These are phyloP conservation scores for Neuroscelio doddi DNA, from an alignment of 2,888 invertebrate genomes.

Conservation along the genomic window DNA sequence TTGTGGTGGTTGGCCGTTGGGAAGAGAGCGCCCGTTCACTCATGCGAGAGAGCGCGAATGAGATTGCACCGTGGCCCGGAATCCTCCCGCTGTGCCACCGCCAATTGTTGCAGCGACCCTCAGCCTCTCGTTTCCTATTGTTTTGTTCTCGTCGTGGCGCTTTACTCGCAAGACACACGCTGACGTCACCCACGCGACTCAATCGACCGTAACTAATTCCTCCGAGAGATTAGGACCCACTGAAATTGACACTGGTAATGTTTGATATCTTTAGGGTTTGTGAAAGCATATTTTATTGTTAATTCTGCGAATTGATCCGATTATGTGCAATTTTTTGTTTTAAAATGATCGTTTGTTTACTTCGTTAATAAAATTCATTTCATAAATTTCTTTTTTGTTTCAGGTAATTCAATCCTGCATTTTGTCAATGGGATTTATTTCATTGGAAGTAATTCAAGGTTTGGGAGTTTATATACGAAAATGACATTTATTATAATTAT, in stretches of 20 bases:
- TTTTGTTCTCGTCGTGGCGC: constrained; percentile 50
- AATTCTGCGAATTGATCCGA: no score
- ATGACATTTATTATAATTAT: no score
- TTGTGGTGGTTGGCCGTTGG: constrained; percentile 33
- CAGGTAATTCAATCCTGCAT: constrained; percentile 33
- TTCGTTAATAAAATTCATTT: no score
- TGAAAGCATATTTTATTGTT: no score
- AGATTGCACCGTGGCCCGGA: constrained; percentile 56
- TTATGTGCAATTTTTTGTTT: no score
- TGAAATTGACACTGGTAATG: neutral
- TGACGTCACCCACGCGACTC: constrained; percentile 42
- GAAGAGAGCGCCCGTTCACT: constrained; percentile 49
- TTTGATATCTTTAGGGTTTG: no score
- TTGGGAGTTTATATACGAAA: no score
- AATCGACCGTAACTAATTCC: constrained; percentile 11
- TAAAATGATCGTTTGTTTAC: no score
- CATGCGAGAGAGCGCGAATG: constrained; percentile 64
- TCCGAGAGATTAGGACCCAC: neutral
- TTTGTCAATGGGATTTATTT: no score
- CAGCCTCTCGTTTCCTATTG: constrained; percentile 58
- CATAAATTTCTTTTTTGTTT: constrained; percentile 23
- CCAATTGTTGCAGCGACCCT: constrained; percentile 54
- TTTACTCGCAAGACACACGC: constrained; percentile 47
- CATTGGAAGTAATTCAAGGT: no score
- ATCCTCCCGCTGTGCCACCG: constrained; percentile 50